Conservation (phyloP, 2,797 vertebrate genomes). For the Lutjanus argentimaculatus region DNA sequence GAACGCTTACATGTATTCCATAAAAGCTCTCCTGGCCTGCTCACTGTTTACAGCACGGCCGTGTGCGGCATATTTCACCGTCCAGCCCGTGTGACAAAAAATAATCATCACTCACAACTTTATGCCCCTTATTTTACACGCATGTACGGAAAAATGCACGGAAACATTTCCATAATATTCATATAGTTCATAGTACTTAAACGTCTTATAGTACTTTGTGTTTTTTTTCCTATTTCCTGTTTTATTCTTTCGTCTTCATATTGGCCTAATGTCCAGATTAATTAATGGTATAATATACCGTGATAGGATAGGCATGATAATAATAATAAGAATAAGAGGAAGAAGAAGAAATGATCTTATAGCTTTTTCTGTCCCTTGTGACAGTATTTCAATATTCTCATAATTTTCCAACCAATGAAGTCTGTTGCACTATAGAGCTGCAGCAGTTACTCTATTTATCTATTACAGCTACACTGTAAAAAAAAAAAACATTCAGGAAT, state of each 20-base stretch:
- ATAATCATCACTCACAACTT: constrained; percentile 61
- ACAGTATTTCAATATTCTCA: not conserved
- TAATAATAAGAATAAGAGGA: too few species aligned
- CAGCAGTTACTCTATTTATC: too few species aligned
- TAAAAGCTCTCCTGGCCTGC: constrained; percentile 90
- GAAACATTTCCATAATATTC: not conserved
- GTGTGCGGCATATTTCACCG: constrained; percentile 88
- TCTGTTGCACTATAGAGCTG: not conserved
- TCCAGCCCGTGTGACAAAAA: constrained; percentile 83
- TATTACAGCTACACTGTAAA: too few species aligned
- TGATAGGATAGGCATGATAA: not conserved
- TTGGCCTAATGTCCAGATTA: too few species aligned
- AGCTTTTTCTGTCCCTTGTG: not conserved
- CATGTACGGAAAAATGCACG: not conserved
- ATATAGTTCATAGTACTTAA: not conserved
- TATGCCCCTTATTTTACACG: constrained; percentile 44
- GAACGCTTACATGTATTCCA: constrained; percentile 89
- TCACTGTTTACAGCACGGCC: constrained; percentile 90
- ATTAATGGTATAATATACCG: too few species aligned
- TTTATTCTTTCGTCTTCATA: not conserved
- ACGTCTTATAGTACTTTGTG: not conserved
- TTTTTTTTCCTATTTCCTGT: too few species aligned
- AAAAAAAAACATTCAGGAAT: too few species aligned
- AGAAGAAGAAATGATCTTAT: too few species aligned
- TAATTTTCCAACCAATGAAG: not conserved